Percentiles rank a stretch among this genome's conserved stretches.
phyloP scores from a whole-genome alignment of 2,797 vertebrate species.

The Falco naumanni region DNA sequence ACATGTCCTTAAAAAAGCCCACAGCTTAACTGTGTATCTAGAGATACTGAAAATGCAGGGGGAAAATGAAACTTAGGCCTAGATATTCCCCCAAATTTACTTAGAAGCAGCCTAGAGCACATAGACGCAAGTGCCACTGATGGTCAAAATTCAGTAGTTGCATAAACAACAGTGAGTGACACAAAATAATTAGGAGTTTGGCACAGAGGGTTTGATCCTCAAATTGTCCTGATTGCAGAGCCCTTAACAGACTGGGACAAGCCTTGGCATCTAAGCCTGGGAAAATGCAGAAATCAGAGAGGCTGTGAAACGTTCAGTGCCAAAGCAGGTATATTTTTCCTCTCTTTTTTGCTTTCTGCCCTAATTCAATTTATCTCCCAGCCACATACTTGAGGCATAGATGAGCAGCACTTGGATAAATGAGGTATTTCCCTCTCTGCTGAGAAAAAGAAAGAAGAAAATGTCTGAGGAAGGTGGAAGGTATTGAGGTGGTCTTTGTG shows the following conservation, averaged over 20 bases:
- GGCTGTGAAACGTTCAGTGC: not conserved
- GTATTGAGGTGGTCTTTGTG: not conserved
- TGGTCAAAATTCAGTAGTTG: constrained; percentile 30
- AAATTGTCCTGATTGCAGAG: not conserved
- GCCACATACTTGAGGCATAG: not conserved
- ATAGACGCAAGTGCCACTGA: not conserved
- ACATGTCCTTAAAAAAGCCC: not conserved
- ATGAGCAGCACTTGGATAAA: not conserved
- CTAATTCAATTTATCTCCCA: not conserved
- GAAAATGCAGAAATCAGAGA: not conserved
- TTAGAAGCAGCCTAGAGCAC: not conserved
- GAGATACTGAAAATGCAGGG: not conserved
- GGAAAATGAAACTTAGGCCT: not conserved
- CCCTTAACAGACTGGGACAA: not conserved
- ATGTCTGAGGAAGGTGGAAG: not conserved
- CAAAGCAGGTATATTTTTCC: not conserved
- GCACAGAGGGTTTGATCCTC: not conserved
- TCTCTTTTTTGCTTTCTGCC: not conserved
- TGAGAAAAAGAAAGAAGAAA: not conserved
- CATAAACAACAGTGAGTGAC: constrained; percentile 10
- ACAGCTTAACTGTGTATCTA: not conserved
- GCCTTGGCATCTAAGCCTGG: not conserved
- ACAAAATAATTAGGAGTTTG: constrained; percentile 9
- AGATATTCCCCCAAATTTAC: not conserved
- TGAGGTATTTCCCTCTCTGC: not conserved